Base-by-base conservation (phyloP, 2,797 vertebrate species). In the Gymnopithys bicolor region DNA sequence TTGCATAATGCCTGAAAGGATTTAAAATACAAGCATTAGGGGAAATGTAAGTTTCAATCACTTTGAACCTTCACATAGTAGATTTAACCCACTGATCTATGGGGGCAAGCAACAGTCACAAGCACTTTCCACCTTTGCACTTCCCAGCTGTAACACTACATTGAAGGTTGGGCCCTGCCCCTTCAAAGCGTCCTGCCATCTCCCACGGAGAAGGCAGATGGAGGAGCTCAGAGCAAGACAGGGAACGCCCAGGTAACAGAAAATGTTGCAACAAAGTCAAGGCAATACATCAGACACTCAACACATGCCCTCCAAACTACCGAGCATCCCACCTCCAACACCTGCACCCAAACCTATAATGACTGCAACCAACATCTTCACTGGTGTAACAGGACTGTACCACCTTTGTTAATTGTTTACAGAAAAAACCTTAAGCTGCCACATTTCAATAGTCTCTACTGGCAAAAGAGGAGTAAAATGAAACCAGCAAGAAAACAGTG, bases 401-500 rank as follows among this genome's bases (percentile, higher is more conserved):
- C 19, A 48, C 48, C 59, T 74, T 59, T 86, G 66, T 13, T 62
- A 37, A 1, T 55, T 74, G 56, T 43, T 58, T 27, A 85, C 27
- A 67, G 49, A 24, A 64, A 64, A 59, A 60, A 45, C 0, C 0
- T 22, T 49, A 24, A 32, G 23, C 77, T 83, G 80, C 46, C 53
- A 5, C 49, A 33, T 32, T 87, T 89, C 63, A 27, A 10, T 30
- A 69, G 69, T 53, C 83, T 66, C 22, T 10, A 49, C 19, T 55
- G 56, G 73, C 83, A 27, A 60, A 94, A 93, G 63, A 90, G 92
- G 80, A 97, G 94, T 95, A 95, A 91, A 94, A 84, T 87, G 86
- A 68, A 91, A 89, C 49, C 80, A 90, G 58, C 53, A 91, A 64
- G 76, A 77, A 91, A 96, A 30, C 18, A 95, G 77, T 28, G 41